Evolutionary conservation across 2,797 vertebrate species (phyloP).

Genomic region (Eupleurogrammus muticus): DNA sequence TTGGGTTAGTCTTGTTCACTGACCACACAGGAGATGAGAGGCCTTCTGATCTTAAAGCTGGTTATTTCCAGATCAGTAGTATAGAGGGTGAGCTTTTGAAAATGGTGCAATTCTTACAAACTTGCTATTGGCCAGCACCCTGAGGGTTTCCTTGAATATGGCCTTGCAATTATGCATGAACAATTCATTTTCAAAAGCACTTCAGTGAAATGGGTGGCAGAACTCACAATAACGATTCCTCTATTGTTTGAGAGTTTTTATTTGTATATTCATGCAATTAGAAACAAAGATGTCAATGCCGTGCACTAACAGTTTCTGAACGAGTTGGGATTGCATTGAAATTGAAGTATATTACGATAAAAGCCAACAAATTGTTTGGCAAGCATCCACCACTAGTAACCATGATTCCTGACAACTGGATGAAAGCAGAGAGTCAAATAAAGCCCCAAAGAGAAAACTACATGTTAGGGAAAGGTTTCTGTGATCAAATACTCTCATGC

Average conservation of each 20-base stretch:
- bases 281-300: not conserved
- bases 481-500: slow-evolving; percentile 25
- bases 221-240: not conserved
- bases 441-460: not conserved
- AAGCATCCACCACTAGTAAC: not conserved
- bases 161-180: slow-evolving; percentile 1
- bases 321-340: slow-evolving; percentile 9
- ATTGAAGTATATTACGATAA: slow-evolving; percentile 18
- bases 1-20: slow-evolving; percentile 8
- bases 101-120: slow-evolving; percentile 26
- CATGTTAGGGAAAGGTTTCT: slow-evolving; percentile 15
- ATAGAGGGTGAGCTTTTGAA: slow-evolving; percentile 19
- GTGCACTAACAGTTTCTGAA: not conserved
- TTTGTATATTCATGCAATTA: not conserved
- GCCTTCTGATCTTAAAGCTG: slow-evolving; percentile 33
- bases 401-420: slow-evolving; percentile 19
- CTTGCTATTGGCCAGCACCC: slow-evolving; percentile 18
- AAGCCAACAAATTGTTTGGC: slow-evolving; percentile 13
- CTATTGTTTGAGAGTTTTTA: slow-evolving; percentile 1
- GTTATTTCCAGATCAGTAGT: slow-evolving; percentile 46
- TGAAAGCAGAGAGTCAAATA: slow-evolving; percentile 30
- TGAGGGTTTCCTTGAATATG: slow-evolving; percentile 28
- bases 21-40: slow-evolving; percentile 37
- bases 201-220: not conserved
- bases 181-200: slow-evolving; percentile 12